phyloP scores from a whole-genome alignment of 2,797 vertebrate species.

The Sebastes hubbsi region DNA sequence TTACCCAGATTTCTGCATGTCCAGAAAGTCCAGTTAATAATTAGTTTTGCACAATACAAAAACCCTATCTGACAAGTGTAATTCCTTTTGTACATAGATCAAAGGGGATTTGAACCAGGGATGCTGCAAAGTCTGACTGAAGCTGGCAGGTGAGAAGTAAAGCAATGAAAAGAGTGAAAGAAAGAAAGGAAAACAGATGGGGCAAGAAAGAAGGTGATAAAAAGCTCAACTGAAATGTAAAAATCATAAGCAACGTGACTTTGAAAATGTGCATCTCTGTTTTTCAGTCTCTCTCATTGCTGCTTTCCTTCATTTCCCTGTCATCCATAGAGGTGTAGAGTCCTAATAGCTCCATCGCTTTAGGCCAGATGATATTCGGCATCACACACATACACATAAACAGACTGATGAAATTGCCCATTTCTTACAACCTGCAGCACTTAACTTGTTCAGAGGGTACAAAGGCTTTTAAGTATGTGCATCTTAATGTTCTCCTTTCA shows the following conservation, averaged over 20 bases:
- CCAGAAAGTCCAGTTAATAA: constrained; percentile 6
- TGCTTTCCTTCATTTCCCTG: constrained; percentile 15
- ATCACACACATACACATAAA: constrained; percentile 5
- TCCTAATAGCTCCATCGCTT: constrained; percentile 21
- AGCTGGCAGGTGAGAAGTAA: neutral
- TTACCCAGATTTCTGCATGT: constrained; percentile 8
- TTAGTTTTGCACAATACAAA: constrained; percentile 1
- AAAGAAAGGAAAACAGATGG: constrained; percentile 1
- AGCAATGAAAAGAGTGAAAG: neutral
- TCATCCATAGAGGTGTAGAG: constrained; percentile 14
- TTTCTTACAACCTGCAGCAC: neutral
- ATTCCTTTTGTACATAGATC: constrained; percentile 15
- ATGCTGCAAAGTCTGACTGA: neutral
- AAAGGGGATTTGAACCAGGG: constrained; percentile 1
- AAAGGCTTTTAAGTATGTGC: constrained; percentile 12
- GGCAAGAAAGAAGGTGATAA: neutral
- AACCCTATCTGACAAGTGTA: constrained; percentile 9
- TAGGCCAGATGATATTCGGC: constrained; percentile 27
- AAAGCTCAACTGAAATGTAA: constrained; percentile 1
- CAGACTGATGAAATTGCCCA: neutral
- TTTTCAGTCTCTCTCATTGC: neutral
- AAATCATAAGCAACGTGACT: neutral
- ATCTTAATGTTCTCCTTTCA: constrained; percentile 17
- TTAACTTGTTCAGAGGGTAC: constrained; percentile 2
- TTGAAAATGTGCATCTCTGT: neutral